A percentile compares a stretch with the other conserved stretches of the same genome.
Conservation (phyloP, 2,113 vertebrate genomes). For the Euleptes europaea region DNA sequence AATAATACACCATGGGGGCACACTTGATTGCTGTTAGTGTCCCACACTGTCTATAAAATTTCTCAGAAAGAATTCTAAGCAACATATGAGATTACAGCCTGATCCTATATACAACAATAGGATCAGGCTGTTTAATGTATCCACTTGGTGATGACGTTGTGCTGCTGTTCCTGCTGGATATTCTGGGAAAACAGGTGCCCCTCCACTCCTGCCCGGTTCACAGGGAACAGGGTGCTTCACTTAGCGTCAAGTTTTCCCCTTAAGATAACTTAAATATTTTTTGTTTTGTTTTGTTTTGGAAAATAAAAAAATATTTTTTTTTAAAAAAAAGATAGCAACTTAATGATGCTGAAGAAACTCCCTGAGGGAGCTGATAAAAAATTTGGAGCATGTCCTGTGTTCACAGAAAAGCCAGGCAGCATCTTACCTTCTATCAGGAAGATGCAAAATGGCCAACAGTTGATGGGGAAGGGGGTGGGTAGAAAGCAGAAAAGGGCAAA, state of each 20-base stretch:
- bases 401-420: not conserved
- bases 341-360: slow-evolving; percentile 2
- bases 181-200: not conserved
- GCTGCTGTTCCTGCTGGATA: too few relatives aligned
- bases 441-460: not conserved
- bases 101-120: too few relatives aligned
- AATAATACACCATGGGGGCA: not conserved
- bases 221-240: not conserved
- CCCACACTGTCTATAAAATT: not conserved
- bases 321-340: too few relatives aligned
- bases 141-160: too few relatives aligned
- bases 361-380: not conserved
- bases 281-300: too few relatives aligned
- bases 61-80: not conserved
- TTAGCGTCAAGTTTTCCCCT: not conserved
- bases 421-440: not conserved
- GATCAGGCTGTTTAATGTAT: not conserved
- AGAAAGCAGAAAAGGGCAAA: not conserved
- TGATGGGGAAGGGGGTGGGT: not conserved
- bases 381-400: not conserved
- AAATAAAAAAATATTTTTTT: too few relatives aligned
- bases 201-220: not conserved
- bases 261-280: too few relatives aligned
- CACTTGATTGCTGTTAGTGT: not conserved
- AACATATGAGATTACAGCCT: not conserved